phyloP scores from a whole-genome alignment of 2,113 vertebrate genomes.

The Grantiella picta region DNA sequence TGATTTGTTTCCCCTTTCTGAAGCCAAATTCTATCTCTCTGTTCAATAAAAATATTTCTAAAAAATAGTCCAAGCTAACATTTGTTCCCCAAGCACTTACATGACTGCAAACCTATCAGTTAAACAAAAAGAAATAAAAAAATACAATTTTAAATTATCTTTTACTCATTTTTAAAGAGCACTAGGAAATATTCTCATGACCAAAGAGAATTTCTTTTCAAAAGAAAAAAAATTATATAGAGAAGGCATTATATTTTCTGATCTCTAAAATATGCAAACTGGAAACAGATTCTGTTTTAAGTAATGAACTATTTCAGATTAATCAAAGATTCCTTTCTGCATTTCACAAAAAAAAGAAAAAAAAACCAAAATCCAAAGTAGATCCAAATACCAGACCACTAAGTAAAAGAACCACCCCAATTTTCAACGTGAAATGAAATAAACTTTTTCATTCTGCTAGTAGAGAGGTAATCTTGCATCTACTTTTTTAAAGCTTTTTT shows the following conservation, averaged over 20 bases:
- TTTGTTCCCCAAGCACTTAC: neutral
- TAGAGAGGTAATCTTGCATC: neutral
- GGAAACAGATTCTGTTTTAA: neutral
- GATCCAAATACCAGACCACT: neutral
- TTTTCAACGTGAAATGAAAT: neutral
- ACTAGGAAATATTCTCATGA: neutral
- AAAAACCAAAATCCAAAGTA: neutral
- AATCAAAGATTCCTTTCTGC: neutral
- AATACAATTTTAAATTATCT: neutral
- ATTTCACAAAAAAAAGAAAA: neutral
- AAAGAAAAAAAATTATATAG: neutral
- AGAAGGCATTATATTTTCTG: neutral
- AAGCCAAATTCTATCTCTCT: neutral
- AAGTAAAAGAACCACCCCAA: neutral
- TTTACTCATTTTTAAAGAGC: neutral
- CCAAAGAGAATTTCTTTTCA: neutral
- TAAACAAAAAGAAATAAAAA: neutral
- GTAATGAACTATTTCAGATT: neutral
- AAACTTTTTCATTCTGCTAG: neutral
- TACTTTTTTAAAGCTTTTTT: neutral
- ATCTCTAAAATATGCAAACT: neutral
- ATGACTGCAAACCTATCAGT: neutral
- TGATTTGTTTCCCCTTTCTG: neutral
- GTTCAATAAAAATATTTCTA: neutral
- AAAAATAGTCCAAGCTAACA: neutral